These are phyloP conservation scores for Pasiphila rectangulata DNA, from an alignment of 2,888 invertebrate species.

Conservation along the genomic window DNA sequence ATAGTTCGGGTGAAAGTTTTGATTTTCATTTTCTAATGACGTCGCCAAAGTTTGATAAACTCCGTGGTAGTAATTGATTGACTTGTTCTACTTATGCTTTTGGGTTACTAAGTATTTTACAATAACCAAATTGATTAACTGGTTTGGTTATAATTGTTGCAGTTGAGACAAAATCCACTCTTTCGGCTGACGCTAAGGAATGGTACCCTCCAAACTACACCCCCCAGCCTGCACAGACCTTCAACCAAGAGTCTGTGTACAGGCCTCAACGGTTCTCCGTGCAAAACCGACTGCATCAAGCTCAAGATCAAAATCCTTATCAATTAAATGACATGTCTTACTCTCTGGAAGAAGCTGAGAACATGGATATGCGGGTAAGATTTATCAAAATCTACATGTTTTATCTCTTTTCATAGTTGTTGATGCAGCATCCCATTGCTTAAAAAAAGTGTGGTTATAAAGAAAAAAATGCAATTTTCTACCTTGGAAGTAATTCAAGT, in stretches of 20 bases:
- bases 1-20: conserved; percentile 74
- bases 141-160: conserved; percentile 21
- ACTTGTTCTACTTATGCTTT: too few species aligned
- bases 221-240: conserved; percentile 54
- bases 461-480: not conserved
- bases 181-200: conserved; percentile 82
- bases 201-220: conserved; percentile 81
- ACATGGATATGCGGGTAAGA: conserved; percentile 65
- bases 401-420: too few species aligned
- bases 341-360: conserved; percentile 68
- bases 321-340: conserved; percentile 69
- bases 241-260: conserved; percentile 56
- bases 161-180: conserved; percentile 67
- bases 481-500: not conserved
- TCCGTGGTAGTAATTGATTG: conserved; percentile 40
- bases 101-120: conserved; percentile 35
- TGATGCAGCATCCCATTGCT: too few species aligned
- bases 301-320: conserved; percentile 68
- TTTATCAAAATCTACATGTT: not conserved
- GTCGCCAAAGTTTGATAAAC: conserved; percentile 62
- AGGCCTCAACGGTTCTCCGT: conserved; percentile 66
- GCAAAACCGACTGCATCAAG: conserved; percentile 72
- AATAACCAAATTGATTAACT: conserved; percentile 15
- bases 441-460: not conserved
- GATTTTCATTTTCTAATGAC: conserved; percentile 74